phyloP scores from a whole-genome alignment of 2,797 vertebrate genomes.

The Myotis myotis region DNA sequence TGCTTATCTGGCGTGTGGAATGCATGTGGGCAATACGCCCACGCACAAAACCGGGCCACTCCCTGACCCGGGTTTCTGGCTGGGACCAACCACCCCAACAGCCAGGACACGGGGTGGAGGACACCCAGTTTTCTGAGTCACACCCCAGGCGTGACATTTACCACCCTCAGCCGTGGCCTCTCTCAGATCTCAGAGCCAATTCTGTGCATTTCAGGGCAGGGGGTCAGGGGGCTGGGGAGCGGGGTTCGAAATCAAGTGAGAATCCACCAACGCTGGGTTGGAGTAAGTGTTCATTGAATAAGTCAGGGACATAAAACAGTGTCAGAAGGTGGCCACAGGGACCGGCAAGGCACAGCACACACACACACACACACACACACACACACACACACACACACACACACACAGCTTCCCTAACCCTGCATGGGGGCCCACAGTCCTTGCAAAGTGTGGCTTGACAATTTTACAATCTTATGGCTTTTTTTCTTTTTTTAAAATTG shows the following conservation, averaged over 20 bases:
- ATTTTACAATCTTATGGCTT: background rate
- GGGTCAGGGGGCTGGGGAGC: accelerated
- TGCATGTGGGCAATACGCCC: background rate
- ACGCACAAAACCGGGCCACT: background rate
- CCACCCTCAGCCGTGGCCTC: accelerated
- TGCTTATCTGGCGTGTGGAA: constrained; percentile 43
- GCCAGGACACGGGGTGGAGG: background rate
- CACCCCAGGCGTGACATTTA: background rate
- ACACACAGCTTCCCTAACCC: background rate
- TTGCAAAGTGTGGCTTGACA: too few relatives aligned
- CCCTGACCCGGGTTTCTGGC: constrained; percentile 48
- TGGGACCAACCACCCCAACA: background rate
- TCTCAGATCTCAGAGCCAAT: background rate
- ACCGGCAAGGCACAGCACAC: too few relatives aligned
- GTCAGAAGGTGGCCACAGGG: background rate
- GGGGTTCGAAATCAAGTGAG: background rate
- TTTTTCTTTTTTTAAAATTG: background rate
- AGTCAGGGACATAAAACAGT: background rate
- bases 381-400: background rate
- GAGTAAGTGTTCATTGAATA: background rate
- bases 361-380: background rate
- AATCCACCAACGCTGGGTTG: background rate
- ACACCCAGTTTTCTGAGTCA: background rate
- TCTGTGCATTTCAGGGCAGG: background rate
- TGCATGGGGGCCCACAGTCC: background rate